A percentile compares a stretch with the other conserved stretches of the same genome.
Conservation (phyloP, 2,113 vertebrate species). For the Marmota monax region DNA sequence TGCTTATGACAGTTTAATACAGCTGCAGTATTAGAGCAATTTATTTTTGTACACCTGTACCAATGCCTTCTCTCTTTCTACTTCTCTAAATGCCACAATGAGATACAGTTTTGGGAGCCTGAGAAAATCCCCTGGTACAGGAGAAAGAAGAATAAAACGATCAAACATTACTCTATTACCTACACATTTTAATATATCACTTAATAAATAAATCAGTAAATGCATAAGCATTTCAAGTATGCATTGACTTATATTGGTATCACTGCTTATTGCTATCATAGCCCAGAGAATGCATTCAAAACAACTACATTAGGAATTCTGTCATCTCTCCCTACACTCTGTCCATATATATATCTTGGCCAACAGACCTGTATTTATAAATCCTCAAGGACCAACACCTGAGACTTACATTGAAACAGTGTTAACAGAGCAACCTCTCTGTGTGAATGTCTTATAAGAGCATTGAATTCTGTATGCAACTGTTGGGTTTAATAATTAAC, state of each 20-base stretch:
- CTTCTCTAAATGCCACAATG: slow-evolving; percentile 49
- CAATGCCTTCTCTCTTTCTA: slow-evolving; percentile 58
- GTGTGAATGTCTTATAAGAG: neutral
- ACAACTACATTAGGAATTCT: neutral
- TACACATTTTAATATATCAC: neutral
- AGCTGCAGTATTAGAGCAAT: slow-evolving; percentile 80
- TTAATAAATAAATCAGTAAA: neutral
- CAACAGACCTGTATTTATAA: neutral
- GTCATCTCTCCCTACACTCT: neutral
- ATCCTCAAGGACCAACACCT: neutral
- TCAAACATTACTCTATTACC: neutral
- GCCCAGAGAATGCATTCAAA: neutral
- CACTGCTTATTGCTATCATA: neutral
- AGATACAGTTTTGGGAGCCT: slow-evolving; percentile 9
- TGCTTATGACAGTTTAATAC: slow-evolving; percentile 84
- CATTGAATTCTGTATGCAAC: neutral
- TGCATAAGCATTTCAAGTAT: neutral
- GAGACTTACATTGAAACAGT: neutral
- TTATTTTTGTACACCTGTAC: slow-evolving; percentile 78
- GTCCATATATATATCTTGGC: neutral
- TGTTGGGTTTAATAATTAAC: neutral
- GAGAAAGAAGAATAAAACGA: neutral
- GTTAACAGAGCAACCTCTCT: neutral
- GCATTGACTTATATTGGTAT: neutral
- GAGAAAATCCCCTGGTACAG: neutral